These are phyloP conservation scores for Zonotrichia albicollis DNA, from an alignment of 2,797 vertebrate species.

Conservation along the genomic window DNA sequence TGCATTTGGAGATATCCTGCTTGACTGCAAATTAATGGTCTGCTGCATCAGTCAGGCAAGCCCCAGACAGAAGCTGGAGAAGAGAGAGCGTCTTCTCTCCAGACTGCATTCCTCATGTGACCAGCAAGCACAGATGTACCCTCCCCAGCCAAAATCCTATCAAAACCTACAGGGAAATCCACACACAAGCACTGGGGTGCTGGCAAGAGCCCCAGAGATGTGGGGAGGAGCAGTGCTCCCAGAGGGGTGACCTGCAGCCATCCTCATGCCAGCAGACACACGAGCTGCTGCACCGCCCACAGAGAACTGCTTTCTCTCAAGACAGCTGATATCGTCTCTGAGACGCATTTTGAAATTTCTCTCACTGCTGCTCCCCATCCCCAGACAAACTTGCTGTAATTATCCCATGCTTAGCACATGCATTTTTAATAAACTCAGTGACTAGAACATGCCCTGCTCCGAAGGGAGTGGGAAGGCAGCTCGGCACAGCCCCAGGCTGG, in stretches of 20 bases:
- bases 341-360: background rate
- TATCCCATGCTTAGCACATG: background rate
- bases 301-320: background rate
- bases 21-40: background rate
- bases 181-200: fast-evolving
- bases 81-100: background rate
- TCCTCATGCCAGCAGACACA: fast-evolving
- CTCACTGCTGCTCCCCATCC: background rate
- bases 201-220: background rate
- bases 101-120: fast-evolving
- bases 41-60: background rate
- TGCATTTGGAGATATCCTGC: background rate
- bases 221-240: background rate
- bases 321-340: background rate
- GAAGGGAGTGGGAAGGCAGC: background rate
- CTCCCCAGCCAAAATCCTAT: background rate
- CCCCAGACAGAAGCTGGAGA: background rate
- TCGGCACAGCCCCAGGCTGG: background rate
- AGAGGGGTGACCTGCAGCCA: background rate
- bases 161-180: background rate
- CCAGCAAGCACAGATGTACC: background rate
- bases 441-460: background rate
- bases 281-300: fast-evolving
- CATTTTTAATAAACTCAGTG: slow-evolving; percentile 22
- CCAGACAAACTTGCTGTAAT: slow-evolving; percentile 10